Evolutionary conservation across 2,888 invertebrate genomes (phyloP).

Genomic region (Tipula helvola): DNA sequence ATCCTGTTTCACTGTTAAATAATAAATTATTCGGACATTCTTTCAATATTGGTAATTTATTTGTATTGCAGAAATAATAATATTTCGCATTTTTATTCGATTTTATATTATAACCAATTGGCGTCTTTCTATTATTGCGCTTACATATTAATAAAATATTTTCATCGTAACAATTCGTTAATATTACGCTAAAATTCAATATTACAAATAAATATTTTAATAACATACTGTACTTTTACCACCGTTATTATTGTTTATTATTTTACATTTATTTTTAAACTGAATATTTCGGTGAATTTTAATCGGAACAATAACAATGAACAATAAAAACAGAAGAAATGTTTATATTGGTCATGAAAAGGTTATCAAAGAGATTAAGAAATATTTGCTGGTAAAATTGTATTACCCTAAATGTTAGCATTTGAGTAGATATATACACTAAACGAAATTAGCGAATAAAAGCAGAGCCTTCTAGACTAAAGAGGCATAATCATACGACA

Average conservation of each 20-base stretch:
- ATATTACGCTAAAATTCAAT: neutral
- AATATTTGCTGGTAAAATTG: too few relatives aligned
- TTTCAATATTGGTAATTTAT: neutral
- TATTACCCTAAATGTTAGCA: too few relatives aligned
- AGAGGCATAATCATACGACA: too few relatives aligned
- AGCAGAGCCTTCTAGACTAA: too few relatives aligned
- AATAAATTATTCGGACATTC: neutral
- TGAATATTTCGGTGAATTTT: neutral
- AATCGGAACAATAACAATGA: neutral
- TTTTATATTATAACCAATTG: neutral
- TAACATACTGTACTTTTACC: neutral
- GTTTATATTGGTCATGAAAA: too few relatives aligned
- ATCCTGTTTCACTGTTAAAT: neutral
- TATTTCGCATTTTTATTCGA: neutral
- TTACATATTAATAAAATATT: neutral
- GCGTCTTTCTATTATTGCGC: neutral
- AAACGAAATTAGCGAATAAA: too few relatives aligned
- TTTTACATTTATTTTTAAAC: neutral
- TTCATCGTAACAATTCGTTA: neutral
- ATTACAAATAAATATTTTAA: neutral
- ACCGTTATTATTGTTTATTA: neutral
- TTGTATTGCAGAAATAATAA: neutral
- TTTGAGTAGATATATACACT: too few relatives aligned
- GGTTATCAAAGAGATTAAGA: too few relatives aligned
- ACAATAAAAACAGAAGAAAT: neutral